Percentiles rank a stretch among this genome's conserved stretches.
Conservation (phyloP, 2,888 invertebrate genomes). For the Aphidius colemani region DNA sequence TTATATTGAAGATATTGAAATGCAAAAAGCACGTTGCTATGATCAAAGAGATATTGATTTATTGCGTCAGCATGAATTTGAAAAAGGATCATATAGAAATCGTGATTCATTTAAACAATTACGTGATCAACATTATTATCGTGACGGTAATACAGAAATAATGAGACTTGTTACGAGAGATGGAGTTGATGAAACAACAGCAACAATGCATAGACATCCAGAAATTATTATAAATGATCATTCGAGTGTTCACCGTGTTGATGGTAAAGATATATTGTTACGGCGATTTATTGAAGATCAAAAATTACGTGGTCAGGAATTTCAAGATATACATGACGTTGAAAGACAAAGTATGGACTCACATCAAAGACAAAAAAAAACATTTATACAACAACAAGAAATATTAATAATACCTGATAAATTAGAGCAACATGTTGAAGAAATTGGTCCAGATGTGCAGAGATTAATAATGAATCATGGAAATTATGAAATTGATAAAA, state of each 20-base stretch:
- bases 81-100: conserved; percentile 71
- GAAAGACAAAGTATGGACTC: conserved; percentile 50
- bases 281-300: conserved; percentile 83
- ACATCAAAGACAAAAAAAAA: conserved; percentile 41
- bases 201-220: conserved; percentile 63
- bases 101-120: conserved; percentile 56
- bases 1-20: conserved; percentile 37
- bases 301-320: conserved; percentile 44
- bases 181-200: conserved; percentile 67
- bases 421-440: conserved; percentile 48
- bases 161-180: conserved; percentile 78
- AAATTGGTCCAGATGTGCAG: conserved; percentile 45
- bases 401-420: conserved; percentile 49
- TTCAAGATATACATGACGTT: conserved; percentile 41
- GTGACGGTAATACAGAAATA: conserved; percentile 86
- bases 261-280: conserved; percentile 84
- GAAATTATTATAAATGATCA: conserved; percentile 62
- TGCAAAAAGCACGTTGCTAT: conserved; percentile 58
- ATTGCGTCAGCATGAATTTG: conserved; percentile 76
- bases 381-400: conserved; percentile 36
- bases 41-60: conserved; percentile 74
- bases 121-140: conserved; percentile 77
- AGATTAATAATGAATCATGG: conserved; percentile 47
- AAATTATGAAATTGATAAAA: conserved; percentile 33
- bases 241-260: conserved; percentile 69